Evolutionary conservation across 2,113 vertebrate species (phyloP).

Genomic region (Fulica atra): DNA sequence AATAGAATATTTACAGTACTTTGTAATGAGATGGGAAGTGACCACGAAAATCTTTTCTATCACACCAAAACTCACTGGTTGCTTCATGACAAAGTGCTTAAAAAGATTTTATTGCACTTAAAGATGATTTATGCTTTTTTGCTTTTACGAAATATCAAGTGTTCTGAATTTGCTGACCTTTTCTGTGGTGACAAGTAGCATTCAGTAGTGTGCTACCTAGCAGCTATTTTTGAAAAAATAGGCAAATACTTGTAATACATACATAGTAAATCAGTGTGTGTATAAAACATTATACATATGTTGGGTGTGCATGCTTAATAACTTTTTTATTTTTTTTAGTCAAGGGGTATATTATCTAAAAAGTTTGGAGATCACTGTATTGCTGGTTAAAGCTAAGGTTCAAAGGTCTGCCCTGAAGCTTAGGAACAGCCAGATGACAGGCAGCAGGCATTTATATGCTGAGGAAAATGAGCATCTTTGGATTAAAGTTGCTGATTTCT

Average conservation of each 20-base stretch:
- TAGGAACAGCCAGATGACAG: not conserved
- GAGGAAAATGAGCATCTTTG: not conserved
- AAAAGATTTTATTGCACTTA: not conserved
- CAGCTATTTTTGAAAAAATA: not conserved
- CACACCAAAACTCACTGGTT: not conserved
- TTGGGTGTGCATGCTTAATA: not conserved
- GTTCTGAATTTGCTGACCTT: not conserved
- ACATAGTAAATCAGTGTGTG: not conserved
- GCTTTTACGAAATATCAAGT: not conserved
- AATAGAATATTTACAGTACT: not conserved
- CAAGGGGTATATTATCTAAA: not conserved
- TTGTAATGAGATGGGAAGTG: not conserved
- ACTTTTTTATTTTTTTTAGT: not conserved
- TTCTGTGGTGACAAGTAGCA: not conserved
- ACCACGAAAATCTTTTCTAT: not conserved
- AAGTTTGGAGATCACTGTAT: not conserved
- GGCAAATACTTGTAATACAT: not conserved
- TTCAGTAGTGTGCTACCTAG: not conserved
- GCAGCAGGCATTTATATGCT: not conserved
- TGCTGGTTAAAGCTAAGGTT: not conserved
- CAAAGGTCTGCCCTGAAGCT: not conserved
- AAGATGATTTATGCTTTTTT: not conserved
- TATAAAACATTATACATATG: not conserved
- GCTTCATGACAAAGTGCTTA: not conserved
- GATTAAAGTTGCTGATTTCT: not conserved